These are phyloP conservation scores for Morelia viridis DNA, from an alignment of 2,797 vertebrate genomes.

Conservation along the genomic window DNA sequence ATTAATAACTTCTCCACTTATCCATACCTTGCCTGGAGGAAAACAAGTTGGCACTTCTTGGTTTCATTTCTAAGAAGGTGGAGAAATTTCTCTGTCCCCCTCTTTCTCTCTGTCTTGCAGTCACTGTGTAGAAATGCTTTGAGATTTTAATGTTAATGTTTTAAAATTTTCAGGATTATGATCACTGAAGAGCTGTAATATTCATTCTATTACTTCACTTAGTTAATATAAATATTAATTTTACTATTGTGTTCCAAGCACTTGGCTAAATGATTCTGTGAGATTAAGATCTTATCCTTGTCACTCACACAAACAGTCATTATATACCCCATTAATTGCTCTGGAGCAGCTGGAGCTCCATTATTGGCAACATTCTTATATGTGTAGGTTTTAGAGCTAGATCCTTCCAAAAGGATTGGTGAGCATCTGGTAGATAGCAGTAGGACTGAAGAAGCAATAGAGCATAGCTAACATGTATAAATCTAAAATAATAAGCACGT, in stretches of 20 bases:
- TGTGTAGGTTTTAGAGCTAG: neutral
- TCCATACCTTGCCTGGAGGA: neutral
- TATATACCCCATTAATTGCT: neutral
- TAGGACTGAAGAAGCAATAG: neutral
- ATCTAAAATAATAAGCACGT: neutral
- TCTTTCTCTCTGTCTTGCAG: neutral
- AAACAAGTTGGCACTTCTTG: neutral
- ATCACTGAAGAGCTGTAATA: neutral
- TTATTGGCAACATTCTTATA: neutral
- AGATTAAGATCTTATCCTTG: constrained; percentile 24
- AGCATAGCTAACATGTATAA: neutral
- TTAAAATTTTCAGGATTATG: neutral
- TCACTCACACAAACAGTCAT: constrained; percentile 8
- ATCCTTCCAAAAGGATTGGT: neutral
- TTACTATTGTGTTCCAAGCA: constrained; percentile 6
- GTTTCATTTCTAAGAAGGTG: neutral
- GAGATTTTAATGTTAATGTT: neutral
- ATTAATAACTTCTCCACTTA: neutral
- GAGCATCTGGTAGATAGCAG: neutral
- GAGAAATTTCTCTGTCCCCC: neutral
- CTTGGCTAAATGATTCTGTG: constrained; percentile 17
- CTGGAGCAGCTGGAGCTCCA: neutral
- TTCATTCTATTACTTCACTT: neutral
- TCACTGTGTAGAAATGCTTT: neutral
- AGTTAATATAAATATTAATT: neutral